Evolutionary conservation across 2,888 invertebrate genomes (phyloP).

Genomic region (Sepioteuthis lessoniana): DNA sequence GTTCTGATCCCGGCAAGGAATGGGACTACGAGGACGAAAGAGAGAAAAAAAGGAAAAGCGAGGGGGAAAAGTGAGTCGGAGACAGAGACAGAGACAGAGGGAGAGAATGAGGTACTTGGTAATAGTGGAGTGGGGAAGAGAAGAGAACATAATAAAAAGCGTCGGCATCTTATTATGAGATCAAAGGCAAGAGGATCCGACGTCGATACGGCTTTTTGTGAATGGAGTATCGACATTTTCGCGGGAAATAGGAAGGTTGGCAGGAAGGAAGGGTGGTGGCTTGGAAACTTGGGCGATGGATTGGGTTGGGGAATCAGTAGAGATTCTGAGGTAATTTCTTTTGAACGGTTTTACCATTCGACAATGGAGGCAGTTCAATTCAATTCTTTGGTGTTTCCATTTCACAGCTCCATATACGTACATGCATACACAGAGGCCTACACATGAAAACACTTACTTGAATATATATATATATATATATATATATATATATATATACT

Average conservation of each 20-base stretch:
- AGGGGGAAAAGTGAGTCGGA: no score
- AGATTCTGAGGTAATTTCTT: conserved; percentile 15
- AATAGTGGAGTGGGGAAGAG: not conserved
- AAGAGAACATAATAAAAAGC: not conserved
- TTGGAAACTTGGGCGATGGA: not conserved
- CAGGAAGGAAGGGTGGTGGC: not conserved
- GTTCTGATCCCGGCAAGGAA: not conserved
- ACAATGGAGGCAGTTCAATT: conserved; percentile 11
- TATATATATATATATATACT: not conserved
- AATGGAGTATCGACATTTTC: conserved; percentile 1
- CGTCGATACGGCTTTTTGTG: conserved; percentile 23
- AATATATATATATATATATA: conserved; percentile 1
- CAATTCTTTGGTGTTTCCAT: not conserved
- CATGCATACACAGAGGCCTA: not conserved
- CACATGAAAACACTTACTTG: not conserved
- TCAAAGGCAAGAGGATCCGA: not conserved
- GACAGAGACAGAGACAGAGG: no score
- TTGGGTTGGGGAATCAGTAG: not conserved
- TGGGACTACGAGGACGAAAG: no score
- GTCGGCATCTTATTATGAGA: conserved; percentile 23
- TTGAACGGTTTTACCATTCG: not conserved
- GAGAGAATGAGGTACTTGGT: not conserved
- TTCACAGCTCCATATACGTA: not conserved
- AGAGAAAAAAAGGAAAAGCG: no score
- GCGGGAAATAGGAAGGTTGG: not conserved